Evolutionary conservation across 1,140 invertebrate genomes (phyloP).

Genomic region (Cryptotermes secundus): DNA sequence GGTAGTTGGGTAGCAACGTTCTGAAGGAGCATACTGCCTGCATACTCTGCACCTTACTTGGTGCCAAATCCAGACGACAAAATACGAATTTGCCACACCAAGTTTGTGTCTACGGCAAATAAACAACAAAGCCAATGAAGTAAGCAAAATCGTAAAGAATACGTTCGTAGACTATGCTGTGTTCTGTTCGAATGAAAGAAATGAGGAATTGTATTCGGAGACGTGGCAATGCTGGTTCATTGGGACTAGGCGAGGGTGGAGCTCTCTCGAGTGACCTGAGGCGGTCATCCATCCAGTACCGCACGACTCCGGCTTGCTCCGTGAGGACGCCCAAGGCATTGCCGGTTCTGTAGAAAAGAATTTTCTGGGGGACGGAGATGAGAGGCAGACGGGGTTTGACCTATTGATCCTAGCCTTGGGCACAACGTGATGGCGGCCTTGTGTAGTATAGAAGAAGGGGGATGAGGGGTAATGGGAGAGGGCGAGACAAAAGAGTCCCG

Average conservation of each 20-base stretch:
- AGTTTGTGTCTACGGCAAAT: no score
- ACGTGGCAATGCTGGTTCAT: no score
- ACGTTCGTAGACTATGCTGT: no score
- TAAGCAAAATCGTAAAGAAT: no score
- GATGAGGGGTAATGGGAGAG: constrained; percentile 30
- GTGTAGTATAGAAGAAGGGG: neutral
- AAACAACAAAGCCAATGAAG: no score
- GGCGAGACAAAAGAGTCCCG: constrained; percentile 42
- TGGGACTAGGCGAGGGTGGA: neutral
- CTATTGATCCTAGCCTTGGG: constrained; percentile 42
- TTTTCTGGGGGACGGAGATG: constrained; percentile 8
- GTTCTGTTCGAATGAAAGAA: no score
- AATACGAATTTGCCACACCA: no score
- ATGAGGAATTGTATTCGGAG: no score
- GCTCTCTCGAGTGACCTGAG: neutral
- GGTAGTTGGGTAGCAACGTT: no score
- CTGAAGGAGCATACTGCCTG: no score
- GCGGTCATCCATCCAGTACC: constrained; percentile 3
- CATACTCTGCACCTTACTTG: no score
- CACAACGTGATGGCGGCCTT: constrained; percentile 37
- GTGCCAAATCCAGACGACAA: no score
- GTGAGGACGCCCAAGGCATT: constrained; percentile 13
- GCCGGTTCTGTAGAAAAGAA: constrained; percentile 32
- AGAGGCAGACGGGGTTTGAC: constrained; percentile 37
- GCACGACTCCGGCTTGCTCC: constrained; percentile 20